Base-by-base conservation (phyloP, 2,113 vertebrate genomes). In the Eidolon helvum region DNA sequence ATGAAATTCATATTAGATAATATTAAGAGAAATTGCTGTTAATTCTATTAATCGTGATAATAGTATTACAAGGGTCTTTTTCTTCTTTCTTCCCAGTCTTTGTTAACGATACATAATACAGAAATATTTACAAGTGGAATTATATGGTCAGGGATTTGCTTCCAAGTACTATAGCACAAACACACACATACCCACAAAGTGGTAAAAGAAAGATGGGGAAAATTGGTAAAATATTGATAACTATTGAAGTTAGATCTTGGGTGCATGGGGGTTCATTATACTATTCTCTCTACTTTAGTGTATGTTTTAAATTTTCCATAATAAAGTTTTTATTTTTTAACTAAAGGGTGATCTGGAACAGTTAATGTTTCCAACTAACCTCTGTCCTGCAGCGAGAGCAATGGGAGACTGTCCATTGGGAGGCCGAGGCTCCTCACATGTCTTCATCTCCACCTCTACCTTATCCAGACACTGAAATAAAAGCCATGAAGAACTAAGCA, bases 401-500 rank as follows among this genome's bases (percentile, higher is more conserved):
- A 99, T 99, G 33, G 99, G 99, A 94, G 99, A 99, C 80, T 99
- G 99, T 71, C 99, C 99, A 2, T 99, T 99, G 65, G 99, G 99
- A 0, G 99, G 98, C 68, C 99, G 99, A 30, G 99, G 99, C 96
- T 99, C 99, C 94, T 99, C 99, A 10, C 99, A 99, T 0, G 99
- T 99, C 97, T 99, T 98, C 99, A 99, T 99, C 98, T 99, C 99
- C 89, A 99, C 99, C 98, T 99, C 99, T 28, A 99, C 99, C 97
- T 99, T 99, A 98, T 99, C 99, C 95, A 99, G 98, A 97, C 99
- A 99, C 99, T 99, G 98, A 11, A 98, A 97, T 5, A 69, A 79
- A 93, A 97, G 57, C 33, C 72, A 87, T 0, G 2, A 15, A 83
- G 57, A 94, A 2, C 55, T 96, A 26, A 97, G 48, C 10, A 21